phyloP scores from a whole-genome alignment of 2,113 vertebrate genomes.

The Pelodiscus sinensis region DNA sequence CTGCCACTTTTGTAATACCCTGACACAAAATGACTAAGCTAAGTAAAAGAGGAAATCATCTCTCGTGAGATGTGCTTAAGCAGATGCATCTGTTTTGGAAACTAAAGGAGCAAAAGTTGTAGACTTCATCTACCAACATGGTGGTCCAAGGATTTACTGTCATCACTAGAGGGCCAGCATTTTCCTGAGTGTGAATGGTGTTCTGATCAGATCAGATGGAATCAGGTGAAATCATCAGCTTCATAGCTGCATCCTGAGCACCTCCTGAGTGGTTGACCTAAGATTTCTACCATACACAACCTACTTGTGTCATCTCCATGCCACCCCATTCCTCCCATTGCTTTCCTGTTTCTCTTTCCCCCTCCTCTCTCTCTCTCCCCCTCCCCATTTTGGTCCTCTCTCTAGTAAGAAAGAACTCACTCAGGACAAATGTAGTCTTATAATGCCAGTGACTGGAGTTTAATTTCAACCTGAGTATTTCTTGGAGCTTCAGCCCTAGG shows the following conservation, averaged over 20 bases:
- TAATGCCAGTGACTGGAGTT: background rate
- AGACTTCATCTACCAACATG: background rate
- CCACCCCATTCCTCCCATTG: background rate
- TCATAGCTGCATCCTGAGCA: background rate
- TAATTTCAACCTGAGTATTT: too few species aligned
- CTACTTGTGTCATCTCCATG: background rate
- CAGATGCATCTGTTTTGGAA: background rate
- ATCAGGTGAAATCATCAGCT: background rate
- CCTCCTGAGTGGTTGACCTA: background rate
- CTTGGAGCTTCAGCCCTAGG: too few species aligned
- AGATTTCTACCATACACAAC: background rate
- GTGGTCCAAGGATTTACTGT: background rate
- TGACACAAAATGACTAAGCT: background rate
- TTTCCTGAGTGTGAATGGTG: background rate
- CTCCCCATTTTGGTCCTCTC: background rate
- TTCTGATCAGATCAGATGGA: background rate
- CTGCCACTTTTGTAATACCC: background rate
- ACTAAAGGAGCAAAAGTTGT: background rate
- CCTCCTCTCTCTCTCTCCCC: background rate
- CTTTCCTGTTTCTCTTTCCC: background rate
- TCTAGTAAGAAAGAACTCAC: background rate
- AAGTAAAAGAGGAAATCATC: background rate
- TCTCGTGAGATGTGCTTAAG: accelerated
- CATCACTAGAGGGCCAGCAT: background rate
- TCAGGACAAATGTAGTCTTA: background rate